Conservation (phyloP, 2,113 vertebrate species). For the Aythya baeri region DNA sequence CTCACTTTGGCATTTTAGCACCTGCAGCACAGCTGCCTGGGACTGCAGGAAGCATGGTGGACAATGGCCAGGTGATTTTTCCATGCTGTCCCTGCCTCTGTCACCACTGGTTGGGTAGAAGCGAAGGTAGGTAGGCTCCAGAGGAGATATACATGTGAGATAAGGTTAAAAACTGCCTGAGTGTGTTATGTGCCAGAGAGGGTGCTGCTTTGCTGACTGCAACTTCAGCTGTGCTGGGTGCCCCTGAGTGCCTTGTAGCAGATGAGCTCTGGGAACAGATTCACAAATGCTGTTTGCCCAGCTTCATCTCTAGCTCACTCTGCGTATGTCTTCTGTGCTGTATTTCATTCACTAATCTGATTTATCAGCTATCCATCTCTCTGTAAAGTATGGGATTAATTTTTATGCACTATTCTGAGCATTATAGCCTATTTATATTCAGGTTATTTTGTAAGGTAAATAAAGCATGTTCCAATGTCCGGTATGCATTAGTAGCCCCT, state of each 20-base stretch:
- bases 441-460: neutral
- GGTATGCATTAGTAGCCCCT: neutral
- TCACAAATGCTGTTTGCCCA: neutral
- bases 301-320: neutral
- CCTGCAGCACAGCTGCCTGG: neutral
- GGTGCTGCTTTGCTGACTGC: neutral
- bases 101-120: accelerated
- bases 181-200: neutral
- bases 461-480: neutral
- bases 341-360: neutral
- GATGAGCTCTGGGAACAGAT: neutral
- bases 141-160: neutral
- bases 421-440: neutral
- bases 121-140: neutral
- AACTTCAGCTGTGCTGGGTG: accelerated
- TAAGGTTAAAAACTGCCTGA: neutral
- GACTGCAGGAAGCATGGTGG: neutral
- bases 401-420: neutral
- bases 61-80: neutral
- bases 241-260: accelerated
- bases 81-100: accelerated
- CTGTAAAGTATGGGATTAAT: neutral
- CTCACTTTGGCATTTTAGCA: neutral
- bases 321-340: neutral
- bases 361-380: neutral